These are phyloP conservation scores for Alosa sapidissima DNA, from an alignment of 2,797 vertebrate species.

Conservation along the genomic window DNA sequence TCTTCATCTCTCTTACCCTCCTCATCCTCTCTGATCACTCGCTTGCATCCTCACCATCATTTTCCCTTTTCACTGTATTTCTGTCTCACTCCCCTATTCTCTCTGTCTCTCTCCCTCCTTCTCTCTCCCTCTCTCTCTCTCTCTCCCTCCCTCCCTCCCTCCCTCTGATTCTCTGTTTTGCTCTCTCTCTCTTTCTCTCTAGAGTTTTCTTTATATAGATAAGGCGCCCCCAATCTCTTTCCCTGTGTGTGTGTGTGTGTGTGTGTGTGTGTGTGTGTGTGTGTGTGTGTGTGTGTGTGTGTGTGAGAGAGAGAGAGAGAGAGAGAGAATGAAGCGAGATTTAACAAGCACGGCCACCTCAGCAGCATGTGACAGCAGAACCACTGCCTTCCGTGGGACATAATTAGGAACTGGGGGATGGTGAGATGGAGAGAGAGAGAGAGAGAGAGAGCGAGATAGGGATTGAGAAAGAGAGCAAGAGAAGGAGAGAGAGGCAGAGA, in stretches of 20 bases:
- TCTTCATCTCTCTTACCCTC: background rate
- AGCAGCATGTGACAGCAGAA: conserved; percentile 18
- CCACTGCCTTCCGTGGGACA: background rate
- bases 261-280: conserved; percentile 11
- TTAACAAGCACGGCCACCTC: conserved; percentile 24
- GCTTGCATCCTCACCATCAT: background rate
- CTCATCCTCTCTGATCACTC: background rate
- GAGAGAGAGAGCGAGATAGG: background rate
- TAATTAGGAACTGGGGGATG: conserved; percentile 5
- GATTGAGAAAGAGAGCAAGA: background rate
- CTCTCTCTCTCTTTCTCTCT: background rate
- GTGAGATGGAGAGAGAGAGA: background rate
- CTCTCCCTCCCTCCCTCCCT: background rate
- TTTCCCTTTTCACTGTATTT: background rate
- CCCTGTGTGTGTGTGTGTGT: background rate
- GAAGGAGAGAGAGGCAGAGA: background rate
- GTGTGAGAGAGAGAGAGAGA: conserved; percentile 19
- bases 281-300: background rate
- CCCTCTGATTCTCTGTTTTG: background rate
- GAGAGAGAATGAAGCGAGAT: conserved; percentile 25
- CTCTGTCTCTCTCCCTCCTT: background rate
- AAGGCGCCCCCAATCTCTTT: background rate
- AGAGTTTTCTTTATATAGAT: conserved; percentile 3
- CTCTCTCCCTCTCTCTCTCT: background rate
- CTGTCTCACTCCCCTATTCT: background rate